A percentile compares a stretch with the other conserved stretches of the same genome.
Conservation (phyloP, 2,797 vertebrate species). For the Hypotaenidia okinawae region DNA sequence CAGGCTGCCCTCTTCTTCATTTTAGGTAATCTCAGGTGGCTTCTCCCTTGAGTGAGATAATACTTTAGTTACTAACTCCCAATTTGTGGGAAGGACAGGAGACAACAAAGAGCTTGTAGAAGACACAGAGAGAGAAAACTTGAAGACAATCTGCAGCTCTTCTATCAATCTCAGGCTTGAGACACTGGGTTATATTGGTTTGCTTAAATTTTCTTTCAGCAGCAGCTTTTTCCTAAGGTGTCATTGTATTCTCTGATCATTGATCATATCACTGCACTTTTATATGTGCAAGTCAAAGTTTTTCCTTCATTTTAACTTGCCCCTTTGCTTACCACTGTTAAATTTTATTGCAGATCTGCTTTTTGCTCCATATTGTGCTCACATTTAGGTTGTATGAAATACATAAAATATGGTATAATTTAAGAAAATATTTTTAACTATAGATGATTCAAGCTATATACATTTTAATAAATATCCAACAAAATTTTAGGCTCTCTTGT, state of each 20-base stretch:
- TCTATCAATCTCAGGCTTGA: not conserved
- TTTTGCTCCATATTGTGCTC: not conserved
- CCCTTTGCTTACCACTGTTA: not conserved
- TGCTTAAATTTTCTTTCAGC: not conserved
- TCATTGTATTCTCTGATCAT: not conserved
- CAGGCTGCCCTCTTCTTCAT: conserved; percentile 17
- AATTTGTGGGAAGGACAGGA: not conserved
- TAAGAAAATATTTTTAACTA: not conserved
- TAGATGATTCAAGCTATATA: not conserved
- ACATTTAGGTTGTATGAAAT: not conserved
- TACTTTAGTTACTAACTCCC: not conserved
- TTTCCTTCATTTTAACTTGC: not conserved
- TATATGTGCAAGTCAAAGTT: not conserved
- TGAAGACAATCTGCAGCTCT: not conserved
- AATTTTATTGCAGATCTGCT: not conserved
- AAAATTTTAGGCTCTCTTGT: not conserved
- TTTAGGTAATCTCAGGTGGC: conserved; percentile 31
- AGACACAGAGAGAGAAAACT: not conserved
- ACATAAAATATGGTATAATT: not conserved
- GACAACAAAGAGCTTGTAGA: not conserved
- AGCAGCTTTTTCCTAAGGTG: not conserved
- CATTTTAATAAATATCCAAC: not conserved
- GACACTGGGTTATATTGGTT: not conserved
- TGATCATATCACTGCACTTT: not conserved
- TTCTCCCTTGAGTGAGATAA: conserved; percentile 32